Base-by-base conservation (phyloP, 2,113 vertebrate genomes). In the Grantiella picta region DNA sequence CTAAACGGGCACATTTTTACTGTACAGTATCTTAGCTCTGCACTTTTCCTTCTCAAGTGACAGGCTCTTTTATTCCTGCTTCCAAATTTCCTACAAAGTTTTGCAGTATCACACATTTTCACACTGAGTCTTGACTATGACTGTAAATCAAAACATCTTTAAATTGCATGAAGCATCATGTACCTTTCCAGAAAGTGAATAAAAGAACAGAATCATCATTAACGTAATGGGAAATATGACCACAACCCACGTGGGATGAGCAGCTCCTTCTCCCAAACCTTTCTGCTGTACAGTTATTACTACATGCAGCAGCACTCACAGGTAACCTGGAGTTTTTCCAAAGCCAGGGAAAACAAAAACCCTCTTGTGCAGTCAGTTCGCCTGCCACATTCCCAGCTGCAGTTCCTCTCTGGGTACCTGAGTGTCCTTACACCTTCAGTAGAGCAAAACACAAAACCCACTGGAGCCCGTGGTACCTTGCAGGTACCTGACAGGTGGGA, bases 401-500 rank as follows among this genome's bases (percentile, higher is more conserved):
- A 38, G 29, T 12, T 79, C 35, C 42, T 70, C 56, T 36, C 15
- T 33, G 61, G 73, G n/a, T 23, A 66, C 75, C 53, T 1, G 8
- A 24, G 16, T 3, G 7, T 35, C 61, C 53, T 64, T 6, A 35
- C 0, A 2, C 9, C 44, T 29, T 24, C 60, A 23, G 68, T 0
- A 24, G 42, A 88, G 27, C 69, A 29, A 72, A 81, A 63, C 90
- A 13, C 60, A 61, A 56, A 56, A 7, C 3, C 40, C 82, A 60
- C n/a, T 5, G 0, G 0, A 64, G 27, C 9, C 36, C 2, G 0
- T 2, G 18, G 65, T 38, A 59, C 65, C 80, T 49, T 3, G 10
- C 61, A 80, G 88, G 82, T 47, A 90, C 38, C 80, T 56, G 93
- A 70, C 95, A 92, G 93, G 89, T 91, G 92, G 77, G 57, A 81